Base-by-base conservation (phyloP, 2,113 vertebrate genomes). In the Garra rufa region DNA sequence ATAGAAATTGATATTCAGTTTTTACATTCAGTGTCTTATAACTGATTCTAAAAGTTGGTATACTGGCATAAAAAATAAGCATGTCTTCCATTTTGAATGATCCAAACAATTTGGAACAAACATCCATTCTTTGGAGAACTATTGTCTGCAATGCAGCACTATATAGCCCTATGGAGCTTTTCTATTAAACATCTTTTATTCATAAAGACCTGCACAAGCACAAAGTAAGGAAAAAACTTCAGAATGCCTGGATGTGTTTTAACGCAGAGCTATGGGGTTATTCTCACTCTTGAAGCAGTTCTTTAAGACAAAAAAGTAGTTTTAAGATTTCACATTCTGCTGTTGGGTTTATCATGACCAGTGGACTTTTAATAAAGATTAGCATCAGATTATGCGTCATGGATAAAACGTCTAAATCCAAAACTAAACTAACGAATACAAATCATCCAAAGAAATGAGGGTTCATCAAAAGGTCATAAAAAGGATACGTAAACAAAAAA, bases 191-290 rank as follows among this genome's bases (percentile, higher is more conserved):
- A 44, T 71, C 9, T 71, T 21, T 71, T 71, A 71, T 71, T 71
- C 41, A 71, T 71, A 71, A 71, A 24, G 69, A 71, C 38, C 69
- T 71, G 21, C 21, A 71, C 38, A 71, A 44, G 67, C 15, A 67
- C 30, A 69, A 3, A 9, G 61, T 0, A 26, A 65, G 2, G 19
- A 21, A 21, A 59, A 69, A 41, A 24, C 69, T 8, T n/a, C 21
- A 44, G 38, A 71, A 44, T 44, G 69, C 11, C 11, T 44, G 10
- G 43, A 11, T 41, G 41, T 43, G 38, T 43, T 71, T 71, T 15
- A 44, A 10, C 38, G 14, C 11, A 24, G 24, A n/a, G 38, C 69
- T 71, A 21, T 71, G 69, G 41, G 69, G 24, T 71, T 44, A 71
- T 44, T 24, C n/a, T 71, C 41, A 15, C 41, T 15, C 41, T 14